Percentiles rank a stretch among this genome's conserved stretches.
phyloP scores from a whole-genome alignment of 1,140 invertebrate species.

The Hydropsyche tenuis region DNA sequence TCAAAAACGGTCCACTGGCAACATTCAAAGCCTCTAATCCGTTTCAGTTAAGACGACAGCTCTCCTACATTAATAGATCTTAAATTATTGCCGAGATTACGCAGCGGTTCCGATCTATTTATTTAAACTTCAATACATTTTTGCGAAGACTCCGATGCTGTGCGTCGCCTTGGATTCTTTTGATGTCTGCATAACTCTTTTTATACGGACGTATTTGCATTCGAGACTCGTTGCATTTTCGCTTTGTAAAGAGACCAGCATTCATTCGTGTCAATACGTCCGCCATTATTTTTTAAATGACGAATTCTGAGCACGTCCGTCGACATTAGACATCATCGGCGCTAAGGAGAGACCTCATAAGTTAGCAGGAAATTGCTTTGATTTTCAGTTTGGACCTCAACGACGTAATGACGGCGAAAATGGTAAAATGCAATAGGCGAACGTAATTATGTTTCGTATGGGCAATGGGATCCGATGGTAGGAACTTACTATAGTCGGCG shows the following conservation, averaged over 20 bases:
- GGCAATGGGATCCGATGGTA: slow-evolving; percentile 25
- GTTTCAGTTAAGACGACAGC: background rate
- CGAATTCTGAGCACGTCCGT: background rate
- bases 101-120: too few relatives aligned
- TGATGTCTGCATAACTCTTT: slow-evolving; percentile 42
- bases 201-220: slow-evolving; percentile 43
- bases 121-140: too few relatives aligned
- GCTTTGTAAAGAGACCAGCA: slow-evolving; percentile 27
- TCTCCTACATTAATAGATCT: slow-evolving; percentile 6
- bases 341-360: background rate
- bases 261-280: too few relatives aligned
- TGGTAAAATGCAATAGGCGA: slow-evolving; percentile 18
- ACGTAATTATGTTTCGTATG: slow-evolving; percentile 27
- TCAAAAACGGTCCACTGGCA: too few relatives aligned
- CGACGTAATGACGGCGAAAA: background rate
- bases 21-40: slow-evolving; percentile 1
- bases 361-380: too few relatives aligned
- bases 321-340: background rate
- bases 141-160: slow-evolving; percentile 29
- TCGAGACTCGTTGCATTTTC: slow-evolving; percentile 31
- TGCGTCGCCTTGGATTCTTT: slow-evolving; percentile 39
- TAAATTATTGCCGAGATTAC: slow-evolving; percentile 11
- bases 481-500: slow-evolving; percentile 21
- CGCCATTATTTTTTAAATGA: background rate
- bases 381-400: too few relatives aligned